Evolutionary conservation across 2,888 invertebrate species (phyloP), one percentile per base, ranked within the genome.

Genomic region (Criorhina ranunculi): DNA sequence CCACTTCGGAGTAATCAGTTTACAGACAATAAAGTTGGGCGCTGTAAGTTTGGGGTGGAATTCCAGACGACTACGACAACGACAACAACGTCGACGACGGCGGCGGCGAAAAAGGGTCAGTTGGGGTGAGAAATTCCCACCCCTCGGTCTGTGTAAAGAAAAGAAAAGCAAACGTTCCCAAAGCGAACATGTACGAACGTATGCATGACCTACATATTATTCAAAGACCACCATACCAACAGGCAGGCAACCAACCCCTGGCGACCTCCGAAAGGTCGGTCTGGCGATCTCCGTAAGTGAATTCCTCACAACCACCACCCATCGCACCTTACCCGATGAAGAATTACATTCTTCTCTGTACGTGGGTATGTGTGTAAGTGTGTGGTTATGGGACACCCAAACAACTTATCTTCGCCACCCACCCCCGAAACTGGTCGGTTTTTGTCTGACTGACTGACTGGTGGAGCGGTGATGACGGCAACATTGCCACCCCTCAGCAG

Each of bases 1-100:
- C 70, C 76, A 76, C 73, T 69, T 51, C 49, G 42, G 66, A 83
- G 78, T 83, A 78, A 83, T 83, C 83, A 83, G 83, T 83, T 83
- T 79, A 83, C 83, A 83, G 79, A 75, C 79, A 83, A 83, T 83
- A 83, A 83, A 83, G 79, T 75, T 64, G 78, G 83, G 78, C 55
- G 72, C 60, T 67, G 60, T 73, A 67, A 73, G 78, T 83, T 83
- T 55, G 66, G 62, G 82, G 82, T 77, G 82, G 62, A n/a, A 17
- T 55, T 78, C 57, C 73, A 79, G 73, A 79, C 73, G 64, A 24
- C 62, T 3, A 31, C 31, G 46, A 46, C 19, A 5, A 46, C 46
- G 17, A 42, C 46, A 33, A 62, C 49, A 35, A 29, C 29, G 35
- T 11, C 29, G 44, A 60, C 64, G 51, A 60, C 69, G 55, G 76